Evolutionary conservation across 2,113 vertebrate species (phyloP).

Genomic region (Corvus moneduloides): DNA sequence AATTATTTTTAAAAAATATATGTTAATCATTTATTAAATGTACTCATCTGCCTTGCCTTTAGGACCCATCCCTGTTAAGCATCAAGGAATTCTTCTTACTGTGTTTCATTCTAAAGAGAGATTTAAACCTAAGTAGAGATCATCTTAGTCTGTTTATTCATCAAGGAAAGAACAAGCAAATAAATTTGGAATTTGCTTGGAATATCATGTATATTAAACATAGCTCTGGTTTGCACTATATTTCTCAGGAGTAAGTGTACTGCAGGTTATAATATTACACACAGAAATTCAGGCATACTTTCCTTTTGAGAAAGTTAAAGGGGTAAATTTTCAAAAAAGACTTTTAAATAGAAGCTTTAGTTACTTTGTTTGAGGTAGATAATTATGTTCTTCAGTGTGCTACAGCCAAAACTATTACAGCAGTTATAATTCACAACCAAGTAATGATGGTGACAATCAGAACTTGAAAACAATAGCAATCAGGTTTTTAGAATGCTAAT

Average conservation of each 20-base stretch:
- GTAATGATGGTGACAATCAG: not conserved
- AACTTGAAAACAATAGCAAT: conserved; percentile 5
- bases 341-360: not conserved
- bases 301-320: not conserved
- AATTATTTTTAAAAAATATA: not conserved
- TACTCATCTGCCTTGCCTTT: not conserved
- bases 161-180: not conserved
- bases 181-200: not conserved
- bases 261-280: not conserved
- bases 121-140: not conserved
- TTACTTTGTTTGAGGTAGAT: not conserved
- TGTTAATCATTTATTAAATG: not conserved
- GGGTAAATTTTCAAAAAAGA: not conserved
- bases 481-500: not conserved
- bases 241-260: not conserved
- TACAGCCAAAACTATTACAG: not conserved
- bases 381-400: not conserved
- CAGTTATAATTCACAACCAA: not conserved
- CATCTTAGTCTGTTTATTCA: not conserved
- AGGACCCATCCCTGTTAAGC: not conserved
- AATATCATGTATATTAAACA: not conserved
- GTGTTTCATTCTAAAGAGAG: not conserved
- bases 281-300: not conserved
- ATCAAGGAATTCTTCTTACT: not conserved
- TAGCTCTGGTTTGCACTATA: not conserved